Base-by-base conservation (phyloP, 2,888 invertebrate genomes). In the Dynastes grantii region DNA sequence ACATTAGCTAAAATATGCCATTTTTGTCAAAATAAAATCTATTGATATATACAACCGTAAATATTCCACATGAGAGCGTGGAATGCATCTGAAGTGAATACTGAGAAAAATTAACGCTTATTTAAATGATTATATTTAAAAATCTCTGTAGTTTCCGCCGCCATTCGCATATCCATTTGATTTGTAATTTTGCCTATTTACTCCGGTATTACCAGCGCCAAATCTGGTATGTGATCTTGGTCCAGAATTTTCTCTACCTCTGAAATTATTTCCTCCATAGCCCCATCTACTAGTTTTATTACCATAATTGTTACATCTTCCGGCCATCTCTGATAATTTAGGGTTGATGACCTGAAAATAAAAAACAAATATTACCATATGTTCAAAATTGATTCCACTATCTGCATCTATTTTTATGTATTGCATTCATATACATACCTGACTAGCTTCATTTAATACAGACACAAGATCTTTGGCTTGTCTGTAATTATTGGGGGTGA, bases 381-480 rank as follows among this genome's bases (percentile, higher is more conserved):
- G 8, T 45, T 45, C 11, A 3, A 3, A 37, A 37, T 3, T 37
- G 37, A 37, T 37, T 37, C 3, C 6, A 37, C 6, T 5, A 37
- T 37, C 3, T 37, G 6, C 6, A 37, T 37, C 6, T 37, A 37
- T 6, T 37, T 37, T 37, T 37, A 6, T 37, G 51, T 51, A 51
- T 9, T 4, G 2, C 1, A 9, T 51, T n/a, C 16, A 4, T 4
- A 4, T 53, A 16, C 90, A 87, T 85, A 94, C 94, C 91, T 97
- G 97, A 84, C 97, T 97, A 80, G 97, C 97, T 91, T 98, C 97
- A 86, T 92, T 92, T 73, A 98, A 92, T 37, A 97, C 97, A 83
- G 96, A 94, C 51, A 98, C 94, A 79, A 98, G 92, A 87, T 97
- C 97, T 89, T 93, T 94, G 13, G 97, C 97, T 89, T 97, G 97